Percentiles rank a stretch among this genome's conserved stretches.
Evolutionary conservation across 2,888 invertebrate genomes (phyloP).

Genomic region (Amphimallon solstitiale): DNA sequence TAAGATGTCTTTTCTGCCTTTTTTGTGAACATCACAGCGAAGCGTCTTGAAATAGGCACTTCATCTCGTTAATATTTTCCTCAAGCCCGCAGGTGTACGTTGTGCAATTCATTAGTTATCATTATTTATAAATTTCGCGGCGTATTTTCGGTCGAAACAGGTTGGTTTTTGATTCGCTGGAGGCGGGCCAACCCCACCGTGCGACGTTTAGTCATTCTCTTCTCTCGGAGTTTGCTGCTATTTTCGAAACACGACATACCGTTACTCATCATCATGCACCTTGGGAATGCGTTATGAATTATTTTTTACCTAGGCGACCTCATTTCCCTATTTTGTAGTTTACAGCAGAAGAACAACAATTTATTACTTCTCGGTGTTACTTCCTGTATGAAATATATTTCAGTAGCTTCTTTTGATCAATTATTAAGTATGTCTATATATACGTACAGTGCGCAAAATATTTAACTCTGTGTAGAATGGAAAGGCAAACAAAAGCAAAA

Average conservation of each 20-base stretch:
- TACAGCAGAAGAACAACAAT: not conserved
- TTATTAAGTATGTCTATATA: too few relatives aligned
- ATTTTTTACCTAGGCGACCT: conserved; percentile 34
- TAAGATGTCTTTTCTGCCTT: too few relatives aligned
- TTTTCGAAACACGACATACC: conserved; percentile 25
- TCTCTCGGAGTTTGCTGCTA: conserved; percentile 16
- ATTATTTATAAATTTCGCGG: conserved; percentile 40
- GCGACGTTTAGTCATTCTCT: conserved; percentile 33
- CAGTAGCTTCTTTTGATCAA: too few relatives aligned
- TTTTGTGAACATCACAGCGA: too few relatives aligned
- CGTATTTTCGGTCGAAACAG: conserved; percentile 34
- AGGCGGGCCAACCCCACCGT: conserved; percentile 24
- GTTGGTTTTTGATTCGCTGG: conserved; percentile 38
- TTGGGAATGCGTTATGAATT: conserved; percentile 34
- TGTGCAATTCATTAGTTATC: conserved; percentile 40
- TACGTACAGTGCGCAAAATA: too few relatives aligned
- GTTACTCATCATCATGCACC: conserved; percentile 37
- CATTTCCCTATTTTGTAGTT: conserved; percentile 12
- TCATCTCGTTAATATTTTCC: conserved; percentile 10
- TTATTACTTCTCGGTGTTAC: too few relatives aligned
- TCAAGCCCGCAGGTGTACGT: conserved; percentile 35
- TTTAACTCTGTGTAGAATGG: too few relatives aligned
- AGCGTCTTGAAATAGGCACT: too few relatives aligned
- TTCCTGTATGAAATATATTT: too few relatives aligned
- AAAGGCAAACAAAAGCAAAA: too few relatives aligned